Conservation (phyloP, 2,113 vertebrate species). For the Gallinago media region DNA sequence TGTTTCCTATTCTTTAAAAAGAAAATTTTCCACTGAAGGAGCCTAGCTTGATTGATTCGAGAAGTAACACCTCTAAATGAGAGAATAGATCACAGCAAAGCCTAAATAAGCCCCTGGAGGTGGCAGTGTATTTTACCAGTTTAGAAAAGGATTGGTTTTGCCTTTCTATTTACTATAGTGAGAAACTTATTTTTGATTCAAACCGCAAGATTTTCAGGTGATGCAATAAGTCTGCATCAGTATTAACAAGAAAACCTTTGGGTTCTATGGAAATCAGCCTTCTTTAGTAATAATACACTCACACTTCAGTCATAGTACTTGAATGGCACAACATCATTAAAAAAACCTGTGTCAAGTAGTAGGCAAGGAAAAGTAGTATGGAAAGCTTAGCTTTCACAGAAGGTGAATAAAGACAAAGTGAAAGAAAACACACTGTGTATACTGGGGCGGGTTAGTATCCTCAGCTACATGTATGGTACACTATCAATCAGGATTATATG, state of each 20-base stretch:
- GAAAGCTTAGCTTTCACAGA: not conserved
- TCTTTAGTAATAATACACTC: not conserved
- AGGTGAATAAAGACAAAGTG: not conserved
- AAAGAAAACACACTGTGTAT: not conserved
- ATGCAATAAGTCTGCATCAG: not conserved
- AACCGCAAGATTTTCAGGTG: not conserved
- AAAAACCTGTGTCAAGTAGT: not conserved
- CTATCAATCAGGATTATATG: constrained; percentile 10
- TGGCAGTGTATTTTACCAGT: not conserved
- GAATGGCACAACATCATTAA: not conserved
- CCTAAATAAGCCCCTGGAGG: not conserved
- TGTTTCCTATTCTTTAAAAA: not conserved
- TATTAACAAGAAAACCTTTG: not conserved
- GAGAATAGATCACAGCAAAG: not conserved
- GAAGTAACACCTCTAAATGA: not conserved
- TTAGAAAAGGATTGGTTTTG: not conserved
- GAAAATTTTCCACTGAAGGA: not conserved
- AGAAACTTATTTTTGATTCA: not conserved
- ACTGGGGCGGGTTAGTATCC: not conserved
- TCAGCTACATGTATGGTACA: not conserved
- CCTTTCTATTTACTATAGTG: not conserved
- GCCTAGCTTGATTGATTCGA: not conserved
- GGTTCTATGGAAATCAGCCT: not conserved
- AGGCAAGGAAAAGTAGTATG: not conserved
- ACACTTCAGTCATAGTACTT: not conserved